phyloP scores from a whole-genome alignment of 2,888 invertebrate species.

The Clusia tigrina region DNA sequence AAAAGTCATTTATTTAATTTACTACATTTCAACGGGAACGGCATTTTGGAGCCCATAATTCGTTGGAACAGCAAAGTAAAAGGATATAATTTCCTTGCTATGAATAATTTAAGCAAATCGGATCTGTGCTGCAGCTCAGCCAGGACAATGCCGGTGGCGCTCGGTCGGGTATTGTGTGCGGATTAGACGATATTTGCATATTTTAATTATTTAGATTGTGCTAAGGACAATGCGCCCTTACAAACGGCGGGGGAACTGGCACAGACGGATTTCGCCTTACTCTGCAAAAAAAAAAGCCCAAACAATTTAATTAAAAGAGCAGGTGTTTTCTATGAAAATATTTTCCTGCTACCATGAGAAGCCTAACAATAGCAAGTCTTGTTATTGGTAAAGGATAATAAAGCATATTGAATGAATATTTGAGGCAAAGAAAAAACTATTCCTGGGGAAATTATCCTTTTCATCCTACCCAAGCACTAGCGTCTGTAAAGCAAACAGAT shows the following conservation, averaged over 20 bases:
- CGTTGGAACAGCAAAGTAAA: constrained; percentile 29
- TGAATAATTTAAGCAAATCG: constrained; percentile 63
- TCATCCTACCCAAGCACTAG: too few relatives aligned
- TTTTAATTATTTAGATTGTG: constrained; percentile 62
- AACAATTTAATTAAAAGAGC: constrained; percentile 57
- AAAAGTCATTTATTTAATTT: constrained; percentile 56
- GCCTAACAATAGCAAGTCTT: too few relatives aligned
- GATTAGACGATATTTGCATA: constrained; percentile 61
- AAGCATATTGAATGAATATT: too few relatives aligned
- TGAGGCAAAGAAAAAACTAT: too few relatives aligned
- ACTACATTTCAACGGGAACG: constrained; percentile 38
- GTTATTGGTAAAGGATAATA: too few relatives aligned
- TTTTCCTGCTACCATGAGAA: not conserved
- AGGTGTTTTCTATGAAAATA: constrained; percentile 27
- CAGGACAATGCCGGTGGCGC: not conserved
- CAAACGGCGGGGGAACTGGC: constrained; percentile 23
- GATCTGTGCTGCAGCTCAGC: constrained; percentile 29
- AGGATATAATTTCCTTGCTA: constrained; percentile 44
- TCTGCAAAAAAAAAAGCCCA: not conserved
- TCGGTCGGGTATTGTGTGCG: constrained; percentile 25
- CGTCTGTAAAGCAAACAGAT: too few relatives aligned
- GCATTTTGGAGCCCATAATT: not conserved
- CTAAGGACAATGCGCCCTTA: constrained; percentile 11
- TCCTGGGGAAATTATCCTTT: too few relatives aligned
- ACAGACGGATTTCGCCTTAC: not conserved